Percentiles rank a stretch among this genome's conserved stretches.
phyloP scores from a whole-genome alignment of 2,888 invertebrate species.

The Drosophila mayaguana region DNA sequence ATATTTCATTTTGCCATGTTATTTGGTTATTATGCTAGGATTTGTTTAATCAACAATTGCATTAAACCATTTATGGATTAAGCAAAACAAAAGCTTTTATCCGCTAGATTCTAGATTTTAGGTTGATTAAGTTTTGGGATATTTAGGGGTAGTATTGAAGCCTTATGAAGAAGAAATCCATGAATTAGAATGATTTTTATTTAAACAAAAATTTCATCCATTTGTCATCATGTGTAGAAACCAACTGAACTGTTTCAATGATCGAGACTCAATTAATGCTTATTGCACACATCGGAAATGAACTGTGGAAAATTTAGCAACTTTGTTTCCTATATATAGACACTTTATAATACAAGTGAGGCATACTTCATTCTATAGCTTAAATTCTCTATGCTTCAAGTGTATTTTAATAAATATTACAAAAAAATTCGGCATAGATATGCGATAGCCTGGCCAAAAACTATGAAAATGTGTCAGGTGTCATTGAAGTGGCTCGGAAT shows the following conservation, averaged over 20 bases:
- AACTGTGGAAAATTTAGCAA: background rate
- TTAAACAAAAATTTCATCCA: background rate
- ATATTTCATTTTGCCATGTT: too few relatives aligned
- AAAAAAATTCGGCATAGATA: background rate
- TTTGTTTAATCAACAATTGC: background rate
- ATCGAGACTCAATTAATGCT: background rate
- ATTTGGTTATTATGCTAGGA: background rate
- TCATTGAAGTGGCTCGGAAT: conserved; percentile 24
- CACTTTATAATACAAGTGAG: too few relatives aligned
- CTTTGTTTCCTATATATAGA: background rate
- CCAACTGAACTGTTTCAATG: background rate
- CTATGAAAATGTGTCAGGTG: conserved; percentile 37
- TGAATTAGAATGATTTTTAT: background rate
- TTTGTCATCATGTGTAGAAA: background rate
- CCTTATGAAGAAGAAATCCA: background rate
- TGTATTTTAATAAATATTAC: background rate
- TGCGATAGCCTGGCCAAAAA: conserved; percentile 33
- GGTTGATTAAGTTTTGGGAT: background rate
- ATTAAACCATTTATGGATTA: background rate
- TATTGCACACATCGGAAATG: background rate
- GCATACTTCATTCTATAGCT: background rate
- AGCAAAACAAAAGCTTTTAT: background rate
- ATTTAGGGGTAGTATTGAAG: background rate
- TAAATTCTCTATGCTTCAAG: background rate
- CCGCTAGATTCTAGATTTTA: background rate